Evolutionary conservation across 2,113 vertebrate species (phyloP).

Genomic region (Mixornis gularis): DNA sequence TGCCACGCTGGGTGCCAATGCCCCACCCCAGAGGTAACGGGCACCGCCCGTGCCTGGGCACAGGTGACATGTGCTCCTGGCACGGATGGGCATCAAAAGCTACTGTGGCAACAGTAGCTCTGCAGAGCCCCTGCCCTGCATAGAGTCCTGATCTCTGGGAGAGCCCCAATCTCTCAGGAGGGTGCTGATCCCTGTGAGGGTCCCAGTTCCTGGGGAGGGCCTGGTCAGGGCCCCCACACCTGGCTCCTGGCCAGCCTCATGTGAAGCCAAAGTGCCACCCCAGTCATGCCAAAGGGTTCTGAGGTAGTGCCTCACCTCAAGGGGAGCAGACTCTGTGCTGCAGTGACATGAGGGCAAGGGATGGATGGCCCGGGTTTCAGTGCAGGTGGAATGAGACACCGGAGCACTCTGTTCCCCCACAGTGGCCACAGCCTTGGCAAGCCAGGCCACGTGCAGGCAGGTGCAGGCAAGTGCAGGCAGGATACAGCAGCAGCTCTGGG

Average conservation of each 20-base stretch:
- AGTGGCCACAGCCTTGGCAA: neutral
- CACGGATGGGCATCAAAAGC: neutral
- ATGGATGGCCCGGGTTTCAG: fast-evolving
- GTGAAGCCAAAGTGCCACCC: neutral
- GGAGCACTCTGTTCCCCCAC: fast-evolving
- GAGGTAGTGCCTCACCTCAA: neutral
- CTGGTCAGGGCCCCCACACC: fast-evolving
- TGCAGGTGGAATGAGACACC: neutral
- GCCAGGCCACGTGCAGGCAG: too few relatives aligned
- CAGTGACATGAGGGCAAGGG: neutral
- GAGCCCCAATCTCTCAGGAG: fast-evolving
- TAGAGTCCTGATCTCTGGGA: neutral
- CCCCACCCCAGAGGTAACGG: neutral
- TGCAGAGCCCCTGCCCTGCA: neutral
- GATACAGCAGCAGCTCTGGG: neutral
- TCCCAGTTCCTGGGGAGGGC: neutral
- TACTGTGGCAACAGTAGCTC: neutral
- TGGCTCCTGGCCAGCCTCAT: neutral
- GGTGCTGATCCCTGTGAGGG: neutral
- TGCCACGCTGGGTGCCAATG: neutral
- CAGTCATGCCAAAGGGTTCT: fast-evolving
- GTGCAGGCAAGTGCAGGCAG: too few relatives aligned
- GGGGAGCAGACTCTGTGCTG: fast-evolving
- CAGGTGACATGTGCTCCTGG: neutral
- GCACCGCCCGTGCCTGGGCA: fast-evolving